Percentiles rank a stretch among this genome's conserved stretches.
phyloP scores from a whole-genome alignment of 2,113 vertebrate genomes.

The Trematocara zebra region DNA sequence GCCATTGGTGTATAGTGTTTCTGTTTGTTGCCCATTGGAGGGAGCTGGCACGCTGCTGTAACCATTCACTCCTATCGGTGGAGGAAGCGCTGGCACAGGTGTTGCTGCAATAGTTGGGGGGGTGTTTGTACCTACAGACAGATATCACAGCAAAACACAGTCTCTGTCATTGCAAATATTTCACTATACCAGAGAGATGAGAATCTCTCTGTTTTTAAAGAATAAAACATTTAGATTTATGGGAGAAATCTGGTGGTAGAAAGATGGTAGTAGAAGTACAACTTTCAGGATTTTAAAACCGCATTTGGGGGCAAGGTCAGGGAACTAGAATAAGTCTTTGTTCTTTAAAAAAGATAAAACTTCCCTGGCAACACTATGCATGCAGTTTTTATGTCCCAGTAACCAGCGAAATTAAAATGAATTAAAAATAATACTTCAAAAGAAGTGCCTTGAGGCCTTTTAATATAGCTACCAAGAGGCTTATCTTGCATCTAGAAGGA shows the following conservation, averaged over 20 bases:
- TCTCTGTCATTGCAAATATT: not conserved
- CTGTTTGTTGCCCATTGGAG: conserved; percentile 78
- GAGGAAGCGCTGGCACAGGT: conserved; percentile 76
- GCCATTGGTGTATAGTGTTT: conserved; percentile 81
- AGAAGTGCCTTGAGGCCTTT: not conserved
- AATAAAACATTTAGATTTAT: not conserved
- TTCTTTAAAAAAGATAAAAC: not conserved
- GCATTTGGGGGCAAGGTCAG: not conserved
- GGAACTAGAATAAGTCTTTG: not conserved
- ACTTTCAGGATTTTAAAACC: not conserved
- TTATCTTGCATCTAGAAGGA: not conserved
- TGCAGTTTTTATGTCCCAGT: not conserved
- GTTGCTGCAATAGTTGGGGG: conserved; percentile 80
- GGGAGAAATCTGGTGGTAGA: not conserved
- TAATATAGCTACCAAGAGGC: not conserved
- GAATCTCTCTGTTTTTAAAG: not conserved
- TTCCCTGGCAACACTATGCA: not conserved
- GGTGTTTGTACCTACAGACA: conserved; percentile 77
- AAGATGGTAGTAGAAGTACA: not conserved
- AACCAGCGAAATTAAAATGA: not conserved
- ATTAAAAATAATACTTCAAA: not conserved
- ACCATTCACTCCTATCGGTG: conserved; percentile 79
- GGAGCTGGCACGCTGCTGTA: conserved; percentile 77
- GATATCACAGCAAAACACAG: not conserved
- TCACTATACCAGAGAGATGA: not conserved